Percentiles rank a stretch among this genome's conserved stretches.
Conservation (phyloP, 2,113 vertebrate species). For the Malurus cyaneus region DNA sequence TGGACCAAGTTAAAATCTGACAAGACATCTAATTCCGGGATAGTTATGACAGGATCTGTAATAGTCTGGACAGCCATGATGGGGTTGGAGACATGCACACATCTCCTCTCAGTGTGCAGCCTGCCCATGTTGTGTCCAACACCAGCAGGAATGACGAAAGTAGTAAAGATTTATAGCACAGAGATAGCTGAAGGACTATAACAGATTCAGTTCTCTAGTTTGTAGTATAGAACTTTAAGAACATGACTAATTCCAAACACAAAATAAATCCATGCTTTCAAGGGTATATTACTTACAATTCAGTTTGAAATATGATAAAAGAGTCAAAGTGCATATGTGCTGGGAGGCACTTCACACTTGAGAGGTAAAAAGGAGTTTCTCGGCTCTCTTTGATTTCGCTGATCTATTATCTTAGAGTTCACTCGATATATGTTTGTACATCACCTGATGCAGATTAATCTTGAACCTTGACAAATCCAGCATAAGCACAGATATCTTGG, state of each 20-base stretch:
- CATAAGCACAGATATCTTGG: not conserved
- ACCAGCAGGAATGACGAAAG: not conserved
- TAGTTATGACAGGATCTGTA: not conserved
- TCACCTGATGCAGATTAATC: not conserved
- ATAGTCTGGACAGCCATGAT: not conserved
- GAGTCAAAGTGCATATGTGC: rapidly evolving
- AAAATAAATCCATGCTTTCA: not conserved
- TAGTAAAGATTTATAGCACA: not conserved
- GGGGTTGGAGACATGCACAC: not conserved
- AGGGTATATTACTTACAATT: not conserved
- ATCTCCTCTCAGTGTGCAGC: not conserved
- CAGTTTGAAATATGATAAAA: not conserved
- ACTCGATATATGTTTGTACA: not conserved
- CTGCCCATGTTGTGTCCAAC: too few species aligned
- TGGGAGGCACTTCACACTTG: not conserved
- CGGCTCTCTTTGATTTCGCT: not conserved
- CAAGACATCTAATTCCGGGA: too few species aligned
- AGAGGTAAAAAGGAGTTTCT: not conserved
- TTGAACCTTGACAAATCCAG: not conserved
- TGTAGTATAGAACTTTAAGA: not conserved
- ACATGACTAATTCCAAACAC: not conserved
- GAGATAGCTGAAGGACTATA: rapidly evolving
- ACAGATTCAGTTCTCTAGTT: not conserved
- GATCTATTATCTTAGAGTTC: not conserved
- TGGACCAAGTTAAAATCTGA: too few species aligned